These are phyloP conservation scores for Myotis findleyi DNA, from an alignment of 2,797 vertebrate species.

Conservation along the genomic window DNA sequence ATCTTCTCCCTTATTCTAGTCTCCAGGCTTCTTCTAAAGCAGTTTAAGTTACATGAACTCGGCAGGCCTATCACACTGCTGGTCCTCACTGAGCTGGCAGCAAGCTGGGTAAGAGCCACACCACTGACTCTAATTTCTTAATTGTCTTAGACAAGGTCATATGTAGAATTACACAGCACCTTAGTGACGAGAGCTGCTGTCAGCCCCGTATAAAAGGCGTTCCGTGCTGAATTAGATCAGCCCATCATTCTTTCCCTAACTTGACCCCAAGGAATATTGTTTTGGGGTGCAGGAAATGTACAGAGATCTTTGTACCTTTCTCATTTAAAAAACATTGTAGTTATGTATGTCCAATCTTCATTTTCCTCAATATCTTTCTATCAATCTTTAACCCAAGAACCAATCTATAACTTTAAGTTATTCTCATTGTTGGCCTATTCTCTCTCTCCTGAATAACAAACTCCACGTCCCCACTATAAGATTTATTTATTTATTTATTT, in stretches of 20 bases:
- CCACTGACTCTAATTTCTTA: neutral
- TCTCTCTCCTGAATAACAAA: neutral
- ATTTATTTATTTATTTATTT: neutral
- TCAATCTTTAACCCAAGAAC: conserved; percentile 7
- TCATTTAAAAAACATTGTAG: neutral
- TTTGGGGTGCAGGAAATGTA: neutral
- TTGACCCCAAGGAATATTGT: neutral
- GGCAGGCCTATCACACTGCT: neutral
- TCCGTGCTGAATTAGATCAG: neutral
- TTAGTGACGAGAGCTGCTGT: neutral
- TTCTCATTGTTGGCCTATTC: neutral
- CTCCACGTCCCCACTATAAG: neutral
- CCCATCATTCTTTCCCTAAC: neutral
- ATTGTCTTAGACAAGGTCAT: conserved; percentile 42
- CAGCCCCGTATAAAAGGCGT: neutral
- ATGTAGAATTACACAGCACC: neutral
- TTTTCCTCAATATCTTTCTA: neutral
- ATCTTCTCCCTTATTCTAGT: neutral
- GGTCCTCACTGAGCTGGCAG: neutral
- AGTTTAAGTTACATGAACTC: neutral
- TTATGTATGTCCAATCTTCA: neutral
- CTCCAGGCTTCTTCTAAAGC: neutral
- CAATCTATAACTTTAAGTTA: conserved; percentile 17
- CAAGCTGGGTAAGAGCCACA: neutral
- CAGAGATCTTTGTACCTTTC: neutral